phyloP scores from a whole-genome alignment of 2,888 invertebrate species.

The Drosophila meridionalis region DNA sequence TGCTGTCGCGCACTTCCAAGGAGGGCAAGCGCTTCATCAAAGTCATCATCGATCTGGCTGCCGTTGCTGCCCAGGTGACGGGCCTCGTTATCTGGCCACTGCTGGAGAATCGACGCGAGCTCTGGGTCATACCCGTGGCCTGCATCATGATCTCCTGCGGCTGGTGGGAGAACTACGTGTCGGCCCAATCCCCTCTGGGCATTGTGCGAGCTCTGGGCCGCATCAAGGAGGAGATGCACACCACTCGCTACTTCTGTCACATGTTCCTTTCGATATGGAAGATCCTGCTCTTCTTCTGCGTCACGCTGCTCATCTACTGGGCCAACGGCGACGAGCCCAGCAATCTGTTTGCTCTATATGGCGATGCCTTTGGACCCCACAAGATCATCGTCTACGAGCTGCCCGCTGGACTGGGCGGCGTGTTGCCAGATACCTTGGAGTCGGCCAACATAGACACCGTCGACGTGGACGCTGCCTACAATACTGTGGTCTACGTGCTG shows the following conservation, averaged over 20 bases:
- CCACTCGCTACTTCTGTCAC: conserved; percentile 95
- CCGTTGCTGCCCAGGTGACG: conserved; percentile 94
- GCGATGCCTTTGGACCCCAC: conserved; percentile 91
- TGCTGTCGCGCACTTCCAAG: conserved; percentile 92
- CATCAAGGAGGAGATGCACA: conserved; percentile 91
- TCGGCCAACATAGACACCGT: conserved; percentile 91
- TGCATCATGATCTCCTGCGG: conserved; percentile 94
- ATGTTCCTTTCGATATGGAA: conserved; percentile 97
- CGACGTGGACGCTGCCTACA: conserved; percentile 89
- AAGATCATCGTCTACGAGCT: conserved; percentile 91
- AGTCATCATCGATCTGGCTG: conserved; percentile 92
- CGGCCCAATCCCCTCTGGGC: conserved; percentile 92
- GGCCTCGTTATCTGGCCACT: conserved; percentile 97
- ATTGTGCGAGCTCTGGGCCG: conserved; percentile 90
- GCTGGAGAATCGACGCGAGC: conserved; percentile 89
- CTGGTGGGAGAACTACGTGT: conserved; percentile 99
- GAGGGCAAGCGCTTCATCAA: conserved; percentile 92
- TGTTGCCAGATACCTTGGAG: conserved; percentile 90
- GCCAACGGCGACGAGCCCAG: conserved; percentile 91
- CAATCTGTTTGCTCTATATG: conserved; percentile 91
- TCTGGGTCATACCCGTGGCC: conserved; percentile 95
- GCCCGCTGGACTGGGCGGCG: conserved; percentile 82
- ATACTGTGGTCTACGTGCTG: conserved; percentile 91
- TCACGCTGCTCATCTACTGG: conserved; percentile 90
- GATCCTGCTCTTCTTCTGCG: conserved; percentile 91